Conservation (phyloP, 2,797 vertebrate genomes). For the Psittacula echo region DNA sequence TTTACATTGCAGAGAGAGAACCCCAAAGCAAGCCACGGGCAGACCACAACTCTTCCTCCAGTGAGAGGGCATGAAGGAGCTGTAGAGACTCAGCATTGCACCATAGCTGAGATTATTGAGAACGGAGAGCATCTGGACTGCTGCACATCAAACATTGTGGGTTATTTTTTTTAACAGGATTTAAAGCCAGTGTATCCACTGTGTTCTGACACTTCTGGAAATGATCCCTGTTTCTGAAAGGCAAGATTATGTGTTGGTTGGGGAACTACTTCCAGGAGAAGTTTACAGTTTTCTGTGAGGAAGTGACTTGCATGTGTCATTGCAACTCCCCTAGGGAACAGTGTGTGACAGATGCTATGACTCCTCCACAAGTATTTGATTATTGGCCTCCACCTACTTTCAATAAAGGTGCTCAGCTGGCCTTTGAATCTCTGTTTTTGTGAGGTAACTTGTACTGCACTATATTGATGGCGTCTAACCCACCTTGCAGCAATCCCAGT, state of each 20-base stretch:
- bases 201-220: not conserved
- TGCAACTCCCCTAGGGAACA: not conserved
- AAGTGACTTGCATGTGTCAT: not conserved
- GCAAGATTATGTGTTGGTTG: too few relatives aligned
- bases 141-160: not conserved
- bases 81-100: not conserved
- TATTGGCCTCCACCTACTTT: not conserved
- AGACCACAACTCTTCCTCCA: not conserved
- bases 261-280: not conserved
- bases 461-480: not conserved
- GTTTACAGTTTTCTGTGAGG: not conserved
- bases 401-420: not conserved
- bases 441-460: not conserved
- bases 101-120: not conserved
- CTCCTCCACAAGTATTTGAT: not conserved
- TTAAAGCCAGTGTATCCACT: not conserved
- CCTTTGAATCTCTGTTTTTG: not conserved
- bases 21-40: not conserved
- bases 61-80: not conserved
- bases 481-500: not conserved
- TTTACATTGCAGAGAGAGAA: not conserved
- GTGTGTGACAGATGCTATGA: not conserved
- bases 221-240: not conserved
- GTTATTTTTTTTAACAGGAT: not conserved
- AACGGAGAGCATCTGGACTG: not conserved